These are phyloP conservation scores for Scolopax mira DNA, from an alignment of 2,113 vertebrate species.

Conservation along the genomic window DNA sequence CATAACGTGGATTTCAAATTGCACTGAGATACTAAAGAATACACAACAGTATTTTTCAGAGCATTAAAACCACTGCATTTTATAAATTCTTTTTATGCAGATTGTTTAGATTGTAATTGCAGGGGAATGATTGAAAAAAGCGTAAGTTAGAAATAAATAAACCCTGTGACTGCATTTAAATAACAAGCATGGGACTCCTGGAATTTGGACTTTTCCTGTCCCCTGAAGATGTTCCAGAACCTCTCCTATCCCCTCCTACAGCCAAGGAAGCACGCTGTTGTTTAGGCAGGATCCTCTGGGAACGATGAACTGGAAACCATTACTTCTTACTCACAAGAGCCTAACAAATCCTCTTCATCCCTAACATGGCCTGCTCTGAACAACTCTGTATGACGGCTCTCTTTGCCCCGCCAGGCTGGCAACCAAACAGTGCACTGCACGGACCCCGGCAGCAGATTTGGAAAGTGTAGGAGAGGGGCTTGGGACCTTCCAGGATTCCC, in stretches of 20 bases:
- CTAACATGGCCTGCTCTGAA: not conserved
- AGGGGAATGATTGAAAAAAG: not conserved
- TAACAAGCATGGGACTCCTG: not conserved
- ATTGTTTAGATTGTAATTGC: not conserved
- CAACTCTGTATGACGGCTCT: not conserved
- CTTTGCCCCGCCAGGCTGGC: not conserved
- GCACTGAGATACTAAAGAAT: not conserved
- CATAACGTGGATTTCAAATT: not conserved
- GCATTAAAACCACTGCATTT: not conserved
- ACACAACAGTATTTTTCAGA: not conserved
- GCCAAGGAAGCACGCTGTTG: not conserved
- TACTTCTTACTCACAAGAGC: not conserved
- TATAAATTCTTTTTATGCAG: not conserved
- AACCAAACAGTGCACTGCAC: not conserved
- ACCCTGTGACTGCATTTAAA: not conserved
- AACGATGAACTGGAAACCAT: not conserved
- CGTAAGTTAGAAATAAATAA: not conserved
- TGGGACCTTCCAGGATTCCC: not conserved
- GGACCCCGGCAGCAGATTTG: not conserved
- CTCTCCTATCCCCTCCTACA: not conserved
- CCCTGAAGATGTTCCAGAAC: conserved; percentile 5
- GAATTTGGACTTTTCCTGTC: not conserved
- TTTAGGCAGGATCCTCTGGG: conserved; percentile 10
- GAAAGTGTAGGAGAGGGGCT: not conserved
- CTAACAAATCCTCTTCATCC: not conserved